phyloP scores from a whole-genome alignment of 2,888 invertebrate genomes.

The Lamellibrachia satsuma region DNA sequence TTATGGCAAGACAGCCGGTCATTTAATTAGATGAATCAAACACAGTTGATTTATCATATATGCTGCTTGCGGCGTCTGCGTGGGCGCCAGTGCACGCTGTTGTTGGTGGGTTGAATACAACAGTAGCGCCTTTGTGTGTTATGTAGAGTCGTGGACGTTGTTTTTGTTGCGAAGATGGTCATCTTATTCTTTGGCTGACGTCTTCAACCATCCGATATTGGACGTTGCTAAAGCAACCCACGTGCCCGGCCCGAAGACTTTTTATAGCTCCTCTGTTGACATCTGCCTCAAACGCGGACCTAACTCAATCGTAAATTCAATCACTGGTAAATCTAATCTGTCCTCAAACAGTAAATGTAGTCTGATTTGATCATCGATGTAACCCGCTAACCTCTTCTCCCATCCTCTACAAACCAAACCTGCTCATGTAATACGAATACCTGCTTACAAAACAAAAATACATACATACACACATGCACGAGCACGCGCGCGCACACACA shows the following conservation, averaged over 20 bases:
- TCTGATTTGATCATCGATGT: not conserved
- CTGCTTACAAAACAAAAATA: not conserved
- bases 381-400: not conserved
- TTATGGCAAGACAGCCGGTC: no score
- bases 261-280: not conserved
- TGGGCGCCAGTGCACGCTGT: no score
- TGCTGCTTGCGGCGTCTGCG: no score
- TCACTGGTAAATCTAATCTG: not conserved
- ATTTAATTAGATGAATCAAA: no score
- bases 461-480: not conserved
- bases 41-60: no score
- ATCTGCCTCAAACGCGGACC: not conserved
- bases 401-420: not conserved
- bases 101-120: no score
- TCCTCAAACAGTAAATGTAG: slow-evolving; percentile 8
- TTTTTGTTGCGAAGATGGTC: not conserved
- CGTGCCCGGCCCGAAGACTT: not conserved
- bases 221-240: not conserved
- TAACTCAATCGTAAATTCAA: not conserved
- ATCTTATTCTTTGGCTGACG: not conserved
- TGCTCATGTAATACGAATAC: not conserved
- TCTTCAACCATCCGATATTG: not conserved
- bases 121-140: no score
- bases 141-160: not conserved
- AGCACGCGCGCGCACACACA: not conserved